Conservation (phyloP, 2,888 invertebrate species). For the Eueremaeus valkanovi region DNA sequence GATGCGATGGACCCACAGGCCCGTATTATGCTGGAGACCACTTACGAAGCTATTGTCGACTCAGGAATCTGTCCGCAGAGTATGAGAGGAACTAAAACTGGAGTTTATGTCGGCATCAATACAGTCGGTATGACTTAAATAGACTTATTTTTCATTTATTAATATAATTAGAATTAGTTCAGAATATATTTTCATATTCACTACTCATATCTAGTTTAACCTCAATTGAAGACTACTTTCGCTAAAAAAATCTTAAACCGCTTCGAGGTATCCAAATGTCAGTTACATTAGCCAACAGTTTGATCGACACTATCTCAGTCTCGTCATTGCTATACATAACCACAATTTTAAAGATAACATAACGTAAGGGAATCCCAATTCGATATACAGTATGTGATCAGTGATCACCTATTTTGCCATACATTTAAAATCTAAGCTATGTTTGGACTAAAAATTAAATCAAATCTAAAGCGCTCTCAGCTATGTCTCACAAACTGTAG, state of each 20-base stretch:
- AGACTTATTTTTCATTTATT: not conserved
- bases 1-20: conserved; percentile 89
- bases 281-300: too few species aligned
- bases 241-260: not conserved
- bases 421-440: too few species aligned
- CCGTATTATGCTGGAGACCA: conserved; percentile 78
- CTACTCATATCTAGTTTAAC: not conserved
- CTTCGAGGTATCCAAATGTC: too few species aligned
- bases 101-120: conserved; percentile 83
- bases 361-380: too few species aligned
- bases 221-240: not conserved
- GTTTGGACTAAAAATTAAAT: too few species aligned
- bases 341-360: too few species aligned
- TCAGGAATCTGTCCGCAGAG: conserved; percentile 78
- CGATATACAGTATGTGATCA: too few species aligned
- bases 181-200: not conserved
- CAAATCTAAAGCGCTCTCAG: too few species aligned
- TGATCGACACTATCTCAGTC: too few species aligned
- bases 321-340: too few species aligned
- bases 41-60: conserved; percentile 86
- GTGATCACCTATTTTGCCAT: too few species aligned
- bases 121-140: conserved; percentile 30
- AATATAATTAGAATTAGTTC: not conserved
- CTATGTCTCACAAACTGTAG: too few species aligned
- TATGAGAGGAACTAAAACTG: conserved; percentile 80